phyloP scores from a whole-genome alignment of 53 echinoderm and acorn worm species.

The Hippasteria phrygiana region DNA sequence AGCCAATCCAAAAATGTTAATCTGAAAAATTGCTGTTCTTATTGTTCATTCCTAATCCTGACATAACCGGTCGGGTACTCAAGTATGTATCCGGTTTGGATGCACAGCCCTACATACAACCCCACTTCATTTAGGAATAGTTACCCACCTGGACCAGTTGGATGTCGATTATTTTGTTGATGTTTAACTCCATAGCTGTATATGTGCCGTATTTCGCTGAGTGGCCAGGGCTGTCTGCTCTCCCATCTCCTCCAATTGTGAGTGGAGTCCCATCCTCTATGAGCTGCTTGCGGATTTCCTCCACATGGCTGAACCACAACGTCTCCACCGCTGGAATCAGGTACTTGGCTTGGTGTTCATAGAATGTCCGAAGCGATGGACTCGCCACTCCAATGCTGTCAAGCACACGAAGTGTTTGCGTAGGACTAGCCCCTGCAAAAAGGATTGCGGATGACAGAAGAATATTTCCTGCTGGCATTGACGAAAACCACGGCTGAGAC shows the following conservation, averaged over 20 bases:
- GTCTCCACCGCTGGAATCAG: conserved; percentile 19
- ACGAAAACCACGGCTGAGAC: conserved; percentile 11
- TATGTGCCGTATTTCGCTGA: conserved; percentile 52
- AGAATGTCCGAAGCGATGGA: background rate
- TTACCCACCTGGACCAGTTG: conserved; percentile 58
- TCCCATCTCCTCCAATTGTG: conserved; percentile 15
- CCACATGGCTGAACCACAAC: background rate
- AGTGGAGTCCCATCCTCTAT: background rate
- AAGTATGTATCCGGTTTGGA: too few species aligned
- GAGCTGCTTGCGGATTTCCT: background rate
- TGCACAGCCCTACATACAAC: too few species aligned
- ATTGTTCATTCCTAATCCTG: background rate
- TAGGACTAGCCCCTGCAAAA: conserved; percentile 62
- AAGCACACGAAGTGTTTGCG: conserved; percentile 1
- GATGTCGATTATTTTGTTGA: conserved; percentile 48
- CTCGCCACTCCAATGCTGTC: background rate
- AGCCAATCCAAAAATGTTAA: too few species aligned
- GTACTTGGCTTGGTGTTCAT: background rate
- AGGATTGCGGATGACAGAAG: conserved; percentile 66
- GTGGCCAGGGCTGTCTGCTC: conserved; percentile 68
- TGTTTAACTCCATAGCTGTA: conserved; percentile 36
- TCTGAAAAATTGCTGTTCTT: background rate
- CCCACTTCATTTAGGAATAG: background rate
- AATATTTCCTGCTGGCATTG: conserved; percentile 55
- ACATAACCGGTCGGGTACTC: too few species aligned